phyloP scores from a whole-genome alignment of 2,113 vertebrate species.

The Odontesthes bonariensis region DNA sequence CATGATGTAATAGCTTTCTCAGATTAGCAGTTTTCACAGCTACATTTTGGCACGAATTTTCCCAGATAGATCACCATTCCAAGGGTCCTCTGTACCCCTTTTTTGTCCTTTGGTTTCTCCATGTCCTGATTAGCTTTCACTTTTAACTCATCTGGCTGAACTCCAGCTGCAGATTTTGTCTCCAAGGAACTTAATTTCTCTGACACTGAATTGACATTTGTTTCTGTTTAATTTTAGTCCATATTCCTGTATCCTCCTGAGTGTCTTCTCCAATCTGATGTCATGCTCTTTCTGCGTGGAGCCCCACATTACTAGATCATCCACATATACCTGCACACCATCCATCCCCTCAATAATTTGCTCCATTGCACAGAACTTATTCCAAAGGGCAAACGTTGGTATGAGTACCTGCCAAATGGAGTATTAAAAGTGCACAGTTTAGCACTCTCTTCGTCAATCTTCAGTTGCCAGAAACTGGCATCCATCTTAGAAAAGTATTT shows the following conservation, averaged over 20 bases:
- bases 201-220: background rate
- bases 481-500: background rate
- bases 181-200: background rate
- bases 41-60: background rate
- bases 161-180: background rate
- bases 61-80: background rate
- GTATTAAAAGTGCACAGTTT: background rate
- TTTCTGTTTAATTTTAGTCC: background rate
- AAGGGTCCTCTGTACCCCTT: background rate
- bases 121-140: background rate
- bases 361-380: background rate
- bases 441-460: background rate
- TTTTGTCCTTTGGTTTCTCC: background rate
- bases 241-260: background rate
- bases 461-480: background rate
- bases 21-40: background rate
- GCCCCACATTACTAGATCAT: background rate
- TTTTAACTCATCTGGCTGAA: background rate
- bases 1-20: background rate
- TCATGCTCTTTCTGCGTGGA: background rate
- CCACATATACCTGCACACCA: background rate
- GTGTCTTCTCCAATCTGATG: background rate
- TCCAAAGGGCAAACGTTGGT: background rate
- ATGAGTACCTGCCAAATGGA: background rate
- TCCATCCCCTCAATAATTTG: background rate